Conservation (phyloP, 2,113 vertebrate species). For the Zapus hudsonius region DNA sequence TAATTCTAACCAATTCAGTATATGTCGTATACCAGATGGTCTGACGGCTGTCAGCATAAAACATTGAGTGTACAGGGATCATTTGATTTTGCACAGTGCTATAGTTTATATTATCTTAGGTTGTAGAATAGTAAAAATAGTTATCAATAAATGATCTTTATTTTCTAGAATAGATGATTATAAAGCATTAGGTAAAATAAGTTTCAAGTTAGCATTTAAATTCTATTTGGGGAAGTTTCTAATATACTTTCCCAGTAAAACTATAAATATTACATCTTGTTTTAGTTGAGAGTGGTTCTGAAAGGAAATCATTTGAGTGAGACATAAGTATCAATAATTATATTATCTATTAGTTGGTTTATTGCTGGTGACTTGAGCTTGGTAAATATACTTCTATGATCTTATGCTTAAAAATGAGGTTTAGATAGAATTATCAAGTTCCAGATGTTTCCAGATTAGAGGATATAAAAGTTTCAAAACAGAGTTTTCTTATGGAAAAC, state of each 20-base stretch:
- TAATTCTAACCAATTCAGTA: background rate
- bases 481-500: background rate
- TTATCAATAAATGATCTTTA: background rate
- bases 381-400: background rate
- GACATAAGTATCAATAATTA: background rate
- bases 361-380: background rate
- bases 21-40: background rate
- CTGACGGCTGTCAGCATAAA: background rate
- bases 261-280: background rate
- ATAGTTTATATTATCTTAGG: background rate
- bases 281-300: background rate
- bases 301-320: background rate
- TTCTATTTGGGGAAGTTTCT: background rate
- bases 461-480: background rate
- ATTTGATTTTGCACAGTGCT: background rate
- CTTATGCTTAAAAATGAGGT: too few relatives aligned
- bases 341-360: background rate
- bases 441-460: background rate
- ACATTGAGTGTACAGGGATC: background rate
- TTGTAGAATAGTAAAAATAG: conserved; percentile 19
- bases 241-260: background rate
- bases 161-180: conserved; percentile 38
- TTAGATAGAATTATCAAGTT: background rate
- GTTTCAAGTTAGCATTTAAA: background rate
- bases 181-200: background rate